Conservation (phyloP, 2,113 vertebrate species). For the Rousettus leschenaultii region DNA sequence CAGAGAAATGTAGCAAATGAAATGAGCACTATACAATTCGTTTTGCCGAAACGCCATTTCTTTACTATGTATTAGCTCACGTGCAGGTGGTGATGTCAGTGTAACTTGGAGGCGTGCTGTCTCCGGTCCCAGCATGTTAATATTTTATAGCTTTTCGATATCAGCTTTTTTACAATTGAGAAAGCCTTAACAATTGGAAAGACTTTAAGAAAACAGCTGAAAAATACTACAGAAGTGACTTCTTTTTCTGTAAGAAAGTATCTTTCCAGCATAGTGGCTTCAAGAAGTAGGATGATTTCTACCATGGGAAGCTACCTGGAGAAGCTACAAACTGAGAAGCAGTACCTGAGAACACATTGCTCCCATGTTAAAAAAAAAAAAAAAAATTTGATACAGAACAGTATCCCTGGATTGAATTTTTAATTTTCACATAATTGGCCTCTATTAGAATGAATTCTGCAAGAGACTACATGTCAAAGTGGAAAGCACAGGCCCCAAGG, state of each 20-base stretch:
- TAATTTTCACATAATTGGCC: conserved; percentile 10
- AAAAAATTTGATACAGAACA: neutral
- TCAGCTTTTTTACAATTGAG: neutral
- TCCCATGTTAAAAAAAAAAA: neutral
- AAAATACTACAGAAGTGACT: neutral
- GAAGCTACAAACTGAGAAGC: neutral
- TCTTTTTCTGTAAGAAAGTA: neutral
- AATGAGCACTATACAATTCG: neutral
- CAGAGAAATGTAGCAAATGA: neutral
- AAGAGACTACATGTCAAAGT: neutral
- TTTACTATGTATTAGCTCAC: neutral
- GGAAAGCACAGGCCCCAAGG: neutral
- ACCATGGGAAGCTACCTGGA: neutral
- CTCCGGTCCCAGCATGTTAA: neutral
- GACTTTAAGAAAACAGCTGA: neutral
- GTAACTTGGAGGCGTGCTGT: neutral
- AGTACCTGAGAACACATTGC: neutral
- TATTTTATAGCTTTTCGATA: neutral
- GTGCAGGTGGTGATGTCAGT: neutral
- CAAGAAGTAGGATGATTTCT: neutral
- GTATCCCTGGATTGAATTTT: neutral
- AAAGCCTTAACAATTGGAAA: neutral
- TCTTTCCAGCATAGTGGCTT: neutral
- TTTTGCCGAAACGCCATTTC: neutral
- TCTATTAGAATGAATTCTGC: neutral